phyloP scores from a whole-genome alignment of 2,797 vertebrate species.

The Melanitta fusca region DNA sequence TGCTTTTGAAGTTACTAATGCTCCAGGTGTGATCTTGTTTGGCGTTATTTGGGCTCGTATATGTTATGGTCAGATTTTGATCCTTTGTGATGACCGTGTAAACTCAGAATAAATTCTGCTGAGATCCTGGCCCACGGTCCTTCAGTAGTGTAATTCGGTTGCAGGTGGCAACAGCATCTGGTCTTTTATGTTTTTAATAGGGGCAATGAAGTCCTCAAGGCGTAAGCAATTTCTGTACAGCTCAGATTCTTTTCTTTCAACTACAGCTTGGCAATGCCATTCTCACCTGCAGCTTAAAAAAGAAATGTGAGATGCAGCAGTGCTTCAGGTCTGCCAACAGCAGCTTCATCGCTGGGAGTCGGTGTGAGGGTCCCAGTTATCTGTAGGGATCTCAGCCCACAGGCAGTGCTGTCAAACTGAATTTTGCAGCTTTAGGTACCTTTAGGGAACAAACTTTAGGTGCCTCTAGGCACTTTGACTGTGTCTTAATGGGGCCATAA shows the following conservation, averaged over 20 bases:
- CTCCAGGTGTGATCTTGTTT: neutral
- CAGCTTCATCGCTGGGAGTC: neutral
- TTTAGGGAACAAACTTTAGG: neutral
- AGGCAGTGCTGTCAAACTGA: neutral
- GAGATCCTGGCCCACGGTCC: neutral
- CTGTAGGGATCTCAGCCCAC: neutral
- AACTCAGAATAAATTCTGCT: neutral
- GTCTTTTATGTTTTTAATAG: neutral
- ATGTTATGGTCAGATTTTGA: neutral
- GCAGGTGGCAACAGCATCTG: neutral
- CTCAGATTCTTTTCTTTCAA: neutral
- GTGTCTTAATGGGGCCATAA: neutral
- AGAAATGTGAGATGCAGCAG: neutral
- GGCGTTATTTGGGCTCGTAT: neutral
- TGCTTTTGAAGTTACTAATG: neutral
- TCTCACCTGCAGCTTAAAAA: neutral
- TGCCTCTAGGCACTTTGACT: neutral
- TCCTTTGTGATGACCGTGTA: neutral
- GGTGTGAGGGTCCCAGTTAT: neutral
- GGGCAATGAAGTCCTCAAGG: neutral
- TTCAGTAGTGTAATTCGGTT: neutral
- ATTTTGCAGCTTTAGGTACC: neutral
- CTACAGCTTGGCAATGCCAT: neutral
- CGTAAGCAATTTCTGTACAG: neutral
- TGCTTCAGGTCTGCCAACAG: neutral